Evolutionary conservation across 1,140 invertebrate species (phyloP), one percentile per base, ranked within the genome.

Genomic region (Trachymyrmex cornetzi): DNA sequence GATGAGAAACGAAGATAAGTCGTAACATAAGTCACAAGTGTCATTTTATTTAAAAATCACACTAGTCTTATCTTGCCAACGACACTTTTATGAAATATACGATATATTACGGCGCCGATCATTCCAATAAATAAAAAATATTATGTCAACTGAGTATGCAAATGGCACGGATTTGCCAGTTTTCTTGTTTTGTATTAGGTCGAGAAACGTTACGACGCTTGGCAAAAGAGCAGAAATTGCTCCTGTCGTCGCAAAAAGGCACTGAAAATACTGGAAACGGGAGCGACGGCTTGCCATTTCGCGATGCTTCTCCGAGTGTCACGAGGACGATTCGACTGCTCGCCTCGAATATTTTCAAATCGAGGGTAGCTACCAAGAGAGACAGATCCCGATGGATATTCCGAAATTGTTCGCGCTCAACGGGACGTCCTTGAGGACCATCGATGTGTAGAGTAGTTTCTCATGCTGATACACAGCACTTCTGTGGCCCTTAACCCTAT

Each of bases 51-150:
- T 34, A 30, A 55, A 74, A 34, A 72, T 72, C 24, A 59, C 53
- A 48, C 6, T 19, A 27, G 27, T 59, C 19, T 57, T 14, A 24
- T 19, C 79, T 69, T 30, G 79, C 22, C 67, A 61, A 34, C 27
- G 7, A 74, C 38, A 50, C 72, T 50, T 34, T 44, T 44, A n/a
- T 34, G 3, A 82, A 74, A 74, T 74, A 44, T 72, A 74, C 22
- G 12, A 14, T 12, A 48, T 59, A 48, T 74, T 82, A 48, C 24
- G 38, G 2, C 19, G 24, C n/a, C 24, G 12, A 38, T 53, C 69
- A 38, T 82, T 84, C 48, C 19, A 74, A 84, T 61, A 75, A 84
- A 84, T 50, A 61, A 84, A 50, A 84, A 61, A 24, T 71, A 84
- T 48, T 48, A 30, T 22, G 57, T 38, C 55, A 34, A 14, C 69